These are phyloP conservation scores for Campylomormyrus tamandua DNA, from an alignment of 2,113 vertebrate genomes.

Conservation along the genomic window DNA sequence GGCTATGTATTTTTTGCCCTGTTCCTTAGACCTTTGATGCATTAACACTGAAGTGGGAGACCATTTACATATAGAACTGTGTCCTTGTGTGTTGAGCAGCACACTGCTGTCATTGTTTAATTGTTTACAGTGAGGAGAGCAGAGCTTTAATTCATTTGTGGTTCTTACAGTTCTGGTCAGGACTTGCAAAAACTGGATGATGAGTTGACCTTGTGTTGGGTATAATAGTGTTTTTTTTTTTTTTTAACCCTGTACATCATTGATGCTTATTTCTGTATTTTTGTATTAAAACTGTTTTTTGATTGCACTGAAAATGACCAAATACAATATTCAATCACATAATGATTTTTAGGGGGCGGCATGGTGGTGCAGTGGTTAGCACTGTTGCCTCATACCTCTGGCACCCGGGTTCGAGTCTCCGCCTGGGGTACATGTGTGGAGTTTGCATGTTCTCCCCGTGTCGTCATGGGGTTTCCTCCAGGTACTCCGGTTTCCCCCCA, in stretches of 20 bases:
- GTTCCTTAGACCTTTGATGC: not conserved
- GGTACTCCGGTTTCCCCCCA: too few species aligned
- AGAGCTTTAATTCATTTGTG: not conserved
- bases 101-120: constrained; percentile 11
- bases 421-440: too few species aligned
- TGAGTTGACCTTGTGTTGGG: not conserved
- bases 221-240: not conserved
- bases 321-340: not conserved
- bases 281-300: not conserved
- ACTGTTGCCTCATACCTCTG: too few species aligned
- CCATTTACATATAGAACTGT: constrained; percentile 7
- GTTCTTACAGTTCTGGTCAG: not conserved
- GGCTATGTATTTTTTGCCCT: not conserved
- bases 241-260: not conserved
- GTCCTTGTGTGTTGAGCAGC: not conserved
- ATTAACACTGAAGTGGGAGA: not conserved
- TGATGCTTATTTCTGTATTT: not conserved
- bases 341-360: not conserved
- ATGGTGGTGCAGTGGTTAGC: too few species aligned
- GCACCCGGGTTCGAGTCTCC: too few species aligned
- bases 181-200: not conserved
- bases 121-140: constrained; percentile 1
- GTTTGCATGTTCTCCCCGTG: too few species aligned
- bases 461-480: too few species aligned
- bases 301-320: not conserved